Percentiles rank a stretch among this genome's conserved stretches.
Evolutionary conservation across 2,888 invertebrate species (phyloP).

Genomic region (Meganola albula): DNA sequence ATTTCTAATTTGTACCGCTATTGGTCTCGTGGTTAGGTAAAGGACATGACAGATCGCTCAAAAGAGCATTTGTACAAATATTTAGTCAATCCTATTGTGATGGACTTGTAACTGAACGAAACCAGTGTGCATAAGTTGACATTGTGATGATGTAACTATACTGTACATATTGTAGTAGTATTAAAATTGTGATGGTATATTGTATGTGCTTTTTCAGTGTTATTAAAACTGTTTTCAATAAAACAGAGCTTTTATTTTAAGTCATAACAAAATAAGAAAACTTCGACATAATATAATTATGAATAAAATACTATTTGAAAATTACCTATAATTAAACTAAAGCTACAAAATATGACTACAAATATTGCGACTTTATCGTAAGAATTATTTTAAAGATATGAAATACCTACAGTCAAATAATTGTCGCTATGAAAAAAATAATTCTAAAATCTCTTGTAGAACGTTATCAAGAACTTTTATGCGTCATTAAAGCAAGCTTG

Average conservation of each 20-base stretch:
- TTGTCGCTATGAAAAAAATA: no score
- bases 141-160: slow-evolving; percentile 48
- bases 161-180: slow-evolving; percentile 62
- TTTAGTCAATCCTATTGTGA: slow-evolving; percentile 19
- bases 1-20: slow-evolving; percentile 20
- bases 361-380: no score
- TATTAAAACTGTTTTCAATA: slow-evolving; percentile 57
- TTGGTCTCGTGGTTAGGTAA: slow-evolving; percentile 26
- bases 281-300: no score
- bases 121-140: slow-evolving; percentile 39
- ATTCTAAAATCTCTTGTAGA: no score
- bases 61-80: slow-evolving; percentile 30
- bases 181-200: slow-evolving; percentile 48
- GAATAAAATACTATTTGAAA: no score
- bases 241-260: slow-evolving; percentile 18
- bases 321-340: no score
- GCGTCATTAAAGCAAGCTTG: no score
- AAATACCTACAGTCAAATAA: no score
- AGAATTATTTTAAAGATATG: no score
- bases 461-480: no score
- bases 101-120: slow-evolving; percentile 20
- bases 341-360: no score
- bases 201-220: slow-evolving; percentile 61
- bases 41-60: slow-evolving; percentile 41
- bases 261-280: no score